These are phyloP conservation scores for Pogonomyrmex barbatus DNA, from an alignment of 1,140 invertebrate genomes.

Conservation along the genomic window DNA sequence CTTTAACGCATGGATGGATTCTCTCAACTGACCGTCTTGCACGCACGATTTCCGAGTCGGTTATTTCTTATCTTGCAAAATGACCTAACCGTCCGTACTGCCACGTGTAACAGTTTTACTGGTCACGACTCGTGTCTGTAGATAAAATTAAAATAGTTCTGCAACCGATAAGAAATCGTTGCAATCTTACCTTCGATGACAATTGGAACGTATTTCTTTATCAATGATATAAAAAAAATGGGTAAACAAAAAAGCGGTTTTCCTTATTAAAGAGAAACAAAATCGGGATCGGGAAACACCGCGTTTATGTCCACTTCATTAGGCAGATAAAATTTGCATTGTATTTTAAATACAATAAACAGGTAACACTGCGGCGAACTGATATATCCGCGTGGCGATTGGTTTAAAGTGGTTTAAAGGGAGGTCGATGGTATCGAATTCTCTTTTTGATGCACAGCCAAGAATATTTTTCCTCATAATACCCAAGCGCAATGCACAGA, in stretches of 20 bases:
- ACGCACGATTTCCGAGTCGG: conserved; percentile 38
- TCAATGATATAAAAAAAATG: background rate
- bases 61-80: conserved; percentile 61
- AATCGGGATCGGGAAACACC: background rate
- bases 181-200: background rate
- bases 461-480: conserved; percentile 64
- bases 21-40: conserved; percentile 73
- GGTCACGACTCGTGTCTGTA: background rate
- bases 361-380: conserved; percentile 42
- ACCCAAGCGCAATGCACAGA: conserved; percentile 42
- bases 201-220: conserved; percentile 1
- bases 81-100: conserved; percentile 47
- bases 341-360: conserved; percentile 58
- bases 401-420: conserved; percentile 64
- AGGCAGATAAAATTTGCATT: conserved; percentile 46
- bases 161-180: conserved; percentile 9
- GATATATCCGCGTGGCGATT: conserved; percentile 62
- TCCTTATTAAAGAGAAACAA: background rate
- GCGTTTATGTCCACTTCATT: conserved; percentile 33
- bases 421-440: conserved; percentile 63
- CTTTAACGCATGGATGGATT: conserved; percentile 73
- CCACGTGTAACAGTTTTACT: conserved; percentile 43
- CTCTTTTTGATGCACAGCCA: conserved; percentile 61
- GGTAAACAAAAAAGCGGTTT: background rate
- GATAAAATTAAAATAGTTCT: background rate